phyloP scores from a whole-genome alignment of 2,888 invertebrate species.

The Melieria picta region DNA sequence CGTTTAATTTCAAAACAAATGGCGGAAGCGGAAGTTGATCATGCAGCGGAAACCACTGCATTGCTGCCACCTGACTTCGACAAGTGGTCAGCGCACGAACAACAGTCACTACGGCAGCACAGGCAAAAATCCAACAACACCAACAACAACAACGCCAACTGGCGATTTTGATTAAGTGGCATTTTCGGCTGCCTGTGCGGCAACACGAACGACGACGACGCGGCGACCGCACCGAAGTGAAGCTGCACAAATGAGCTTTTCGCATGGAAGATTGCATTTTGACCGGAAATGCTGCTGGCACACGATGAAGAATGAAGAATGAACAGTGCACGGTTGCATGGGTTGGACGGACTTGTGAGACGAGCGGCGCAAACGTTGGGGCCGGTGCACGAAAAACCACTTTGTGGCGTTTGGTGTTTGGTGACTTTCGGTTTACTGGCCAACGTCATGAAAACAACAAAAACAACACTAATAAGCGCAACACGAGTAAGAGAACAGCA shows the following conservation, averaged over 20 bases:
- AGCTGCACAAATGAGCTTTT: conserved; percentile 33
- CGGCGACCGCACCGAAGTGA: conserved; percentile 13
- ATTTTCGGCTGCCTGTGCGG: conserved; percentile 10
- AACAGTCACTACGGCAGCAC: background rate
- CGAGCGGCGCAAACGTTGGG: conserved; percentile 9
- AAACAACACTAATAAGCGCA: background rate
- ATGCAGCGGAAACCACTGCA: conserved; percentile 37
- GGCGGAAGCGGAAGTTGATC: conserved; percentile 40
- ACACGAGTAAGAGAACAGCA: no score
- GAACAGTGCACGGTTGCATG: background rate
- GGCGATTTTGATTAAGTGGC: conserved; percentile 37
- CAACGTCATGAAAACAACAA: conserved; percentile 11
- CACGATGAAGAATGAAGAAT: conserved; percentile 1
- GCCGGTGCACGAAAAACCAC: conserved; percentile 12
- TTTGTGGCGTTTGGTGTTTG: background rate
- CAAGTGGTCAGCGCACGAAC: conserved; percentile 30
- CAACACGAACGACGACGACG: background rate
- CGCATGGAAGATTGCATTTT: conserved; percentile 35
- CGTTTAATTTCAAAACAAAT: conserved; percentile 36
- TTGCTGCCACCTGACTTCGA: conserved; percentile 37
- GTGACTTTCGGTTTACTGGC: conserved; percentile 22
- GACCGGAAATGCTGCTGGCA: conserved; percentile 21
- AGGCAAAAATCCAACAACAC: no score
- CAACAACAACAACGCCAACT: no score
- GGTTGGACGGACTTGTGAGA: conserved; percentile 5